Conservation (phyloP, 2,797 vertebrate species). For the Diglossa cyanea region DNA sequence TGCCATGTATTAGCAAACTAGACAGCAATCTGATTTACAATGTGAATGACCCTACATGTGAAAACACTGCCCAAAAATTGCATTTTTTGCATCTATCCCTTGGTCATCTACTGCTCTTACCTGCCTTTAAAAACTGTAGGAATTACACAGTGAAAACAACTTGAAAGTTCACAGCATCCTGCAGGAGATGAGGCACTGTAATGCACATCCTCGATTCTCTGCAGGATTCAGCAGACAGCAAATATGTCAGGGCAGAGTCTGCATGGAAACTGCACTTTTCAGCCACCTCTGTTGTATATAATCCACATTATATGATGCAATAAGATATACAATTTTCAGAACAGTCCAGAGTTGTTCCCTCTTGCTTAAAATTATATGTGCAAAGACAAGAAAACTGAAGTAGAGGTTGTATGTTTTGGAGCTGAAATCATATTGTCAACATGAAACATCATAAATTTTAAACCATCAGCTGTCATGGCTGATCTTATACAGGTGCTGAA, state of each 20-base stretch:
- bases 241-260: constrained; percentile 47
- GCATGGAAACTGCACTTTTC: constrained; percentile 36
- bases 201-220: constrained; percentile 55
- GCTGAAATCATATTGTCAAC: constrained; percentile 5
- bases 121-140: constrained; percentile 18
- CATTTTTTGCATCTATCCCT: not conserved
- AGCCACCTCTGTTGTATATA: constrained; percentile 15
- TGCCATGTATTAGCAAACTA: constrained; percentile 1
- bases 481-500: not conserved
- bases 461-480: not conserved
- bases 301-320: constrained; percentile 18
- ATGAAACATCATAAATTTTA: constrained; percentile 18
- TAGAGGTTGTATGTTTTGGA: not conserved
- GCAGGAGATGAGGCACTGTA: constrained; percentile 28
- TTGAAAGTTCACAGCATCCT: constrained; percentile 29
- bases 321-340: constrained; percentile 40
- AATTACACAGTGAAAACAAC: constrained; percentile 33
- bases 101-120: not conserved
- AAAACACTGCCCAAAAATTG: constrained; percentile 2
- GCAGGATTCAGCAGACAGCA: constrained; percentile 56
- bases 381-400: not conserved
- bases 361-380: constrained; percentile 5
- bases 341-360: not conserved
- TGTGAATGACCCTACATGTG: not conserved
- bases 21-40: constrained; percentile 34